Percentiles rank a stretch among this genome's conserved stretches.
These are phyloP conservation scores for Marisa cornuarietis DNA, from an alignment of 1,140 invertebrate species.

Conservation along the genomic window DNA sequence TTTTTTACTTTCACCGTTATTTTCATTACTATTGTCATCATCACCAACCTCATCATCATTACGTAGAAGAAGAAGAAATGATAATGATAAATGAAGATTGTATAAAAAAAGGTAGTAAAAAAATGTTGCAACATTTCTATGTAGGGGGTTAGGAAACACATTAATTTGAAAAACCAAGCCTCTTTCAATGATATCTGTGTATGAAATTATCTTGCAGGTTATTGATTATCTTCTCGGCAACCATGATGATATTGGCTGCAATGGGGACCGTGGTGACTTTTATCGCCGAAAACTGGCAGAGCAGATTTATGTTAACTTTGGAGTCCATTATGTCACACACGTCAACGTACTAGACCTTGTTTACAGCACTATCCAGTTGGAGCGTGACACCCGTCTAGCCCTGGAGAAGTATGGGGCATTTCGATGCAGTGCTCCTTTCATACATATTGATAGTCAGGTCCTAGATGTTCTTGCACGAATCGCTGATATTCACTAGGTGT, in stretches of 20 bases:
- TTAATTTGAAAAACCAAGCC: background rate
- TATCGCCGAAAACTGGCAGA: conserved; percentile 58
- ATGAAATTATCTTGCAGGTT: too few relatives aligned
- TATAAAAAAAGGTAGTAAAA: background rate
- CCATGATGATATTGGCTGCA: conserved; percentile 52
- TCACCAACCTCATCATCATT: too few relatives aligned
- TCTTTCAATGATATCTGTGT: too few relatives aligned
- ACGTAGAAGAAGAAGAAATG: too few relatives aligned
- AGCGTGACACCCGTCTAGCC: conserved; percentile 38
- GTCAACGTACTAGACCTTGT: conserved; percentile 49
- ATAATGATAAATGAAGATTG: background rate
- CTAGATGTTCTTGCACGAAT: conserved; percentile 55
- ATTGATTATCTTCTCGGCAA: conserved; percentile 42
- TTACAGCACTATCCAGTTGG: conserved; percentile 46
- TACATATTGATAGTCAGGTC: conserved; percentile 49
- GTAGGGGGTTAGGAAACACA: background rate
- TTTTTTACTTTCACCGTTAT: too few relatives aligned
- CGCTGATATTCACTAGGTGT: conserved; percentile 40
- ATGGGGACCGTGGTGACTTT: conserved; percentile 58
- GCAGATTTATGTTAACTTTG: conserved; percentile 51
- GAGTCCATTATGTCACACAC: conserved; percentile 46
- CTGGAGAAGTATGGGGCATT: conserved; percentile 32
- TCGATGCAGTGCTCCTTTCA: conserved; percentile 36
- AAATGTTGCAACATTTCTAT: background rate
- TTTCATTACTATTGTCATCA: too few relatives aligned